Percentiles rank a stretch among this genome's conserved stretches.
These are phyloP conservation scores for Epirrhoe tristata DNA, from an alignment of 2,888 invertebrate species.

Conservation along the genomic window DNA sequence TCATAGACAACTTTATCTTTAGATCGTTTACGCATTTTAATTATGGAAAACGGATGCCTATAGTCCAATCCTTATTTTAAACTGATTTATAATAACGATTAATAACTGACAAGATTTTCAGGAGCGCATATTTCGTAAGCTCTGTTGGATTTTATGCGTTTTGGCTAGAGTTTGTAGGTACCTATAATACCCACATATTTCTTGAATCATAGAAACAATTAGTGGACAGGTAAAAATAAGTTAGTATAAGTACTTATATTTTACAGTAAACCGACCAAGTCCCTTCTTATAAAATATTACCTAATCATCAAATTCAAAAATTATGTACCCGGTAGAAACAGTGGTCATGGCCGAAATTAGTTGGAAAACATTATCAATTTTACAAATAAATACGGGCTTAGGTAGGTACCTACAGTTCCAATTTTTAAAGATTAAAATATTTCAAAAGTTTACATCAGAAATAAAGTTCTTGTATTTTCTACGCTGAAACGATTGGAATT, in stretches of 20 bases:
- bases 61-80: constrained; percentile 24
- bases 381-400: too few species aligned
- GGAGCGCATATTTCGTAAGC: constrained; percentile 12
- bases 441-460: not conserved
- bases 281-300: too few species aligned
- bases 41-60: constrained; percentile 9
- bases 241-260: too few species aligned
- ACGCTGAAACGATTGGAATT: constrained; percentile 3
- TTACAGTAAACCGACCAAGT: too few species aligned
- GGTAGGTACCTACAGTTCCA: too few species aligned
- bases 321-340: too few species aligned
- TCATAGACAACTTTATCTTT: not conserved
- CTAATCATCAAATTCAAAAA: too few species aligned
- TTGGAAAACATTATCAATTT: too few species aligned
- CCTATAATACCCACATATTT: not conserved
- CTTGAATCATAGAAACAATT: not conserved
- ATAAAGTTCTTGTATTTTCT: constrained; percentile 3
- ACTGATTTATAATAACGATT: constrained; percentile 34
- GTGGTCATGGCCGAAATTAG: too few species aligned
- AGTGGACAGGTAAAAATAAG: not conserved
- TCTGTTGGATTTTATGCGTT: constrained; percentile 21
- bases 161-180: constrained; percentile 14
- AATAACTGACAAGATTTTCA: constrained; percentile 30
- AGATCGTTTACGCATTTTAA: not conserved
- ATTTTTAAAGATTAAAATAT: too few species aligned